Evolutionary conservation across 2,888 invertebrate genomes (phyloP).

Genomic region (Autographa gamma): DNA sequence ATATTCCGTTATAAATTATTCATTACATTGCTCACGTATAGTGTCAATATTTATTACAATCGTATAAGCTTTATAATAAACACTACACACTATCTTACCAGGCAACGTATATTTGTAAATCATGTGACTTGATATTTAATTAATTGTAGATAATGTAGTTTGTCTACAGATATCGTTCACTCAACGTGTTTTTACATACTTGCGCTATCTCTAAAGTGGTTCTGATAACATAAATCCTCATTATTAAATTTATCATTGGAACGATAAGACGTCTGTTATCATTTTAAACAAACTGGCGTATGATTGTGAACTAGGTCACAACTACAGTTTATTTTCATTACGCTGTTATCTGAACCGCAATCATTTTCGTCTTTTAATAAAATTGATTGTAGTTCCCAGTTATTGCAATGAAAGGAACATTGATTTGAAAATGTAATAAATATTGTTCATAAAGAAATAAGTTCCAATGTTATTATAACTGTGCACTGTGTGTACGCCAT

Average conservation of each 20-base stretch:
- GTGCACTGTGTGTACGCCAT: not conserved
- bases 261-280: slow-evolving; percentile 52
- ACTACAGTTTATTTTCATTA: slow-evolving; percentile 58
- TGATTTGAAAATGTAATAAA: not conserved
- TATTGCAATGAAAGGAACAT: slow-evolving; percentile 5
- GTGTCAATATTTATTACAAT: slow-evolving; percentile 7
- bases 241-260: slow-evolving; percentile 67
- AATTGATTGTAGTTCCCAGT: slow-evolving; percentile 18
- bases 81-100: slow-evolving; percentile 10
- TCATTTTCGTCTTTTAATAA: slow-evolving; percentile 29
- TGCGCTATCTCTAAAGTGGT: slow-evolving; percentile 56
- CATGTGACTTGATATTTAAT: slow-evolving; percentile 53
- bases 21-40: slow-evolving; percentile 20
- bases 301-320: slow-evolving; percentile 71
- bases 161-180: slow-evolving; percentile 42
- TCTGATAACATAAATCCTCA: slow-evolving; percentile 66
- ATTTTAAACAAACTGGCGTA: slow-evolving; percentile 59
- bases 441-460: not conserved
- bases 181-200: slow-evolving; percentile 42
- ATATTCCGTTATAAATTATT: slow-evolving; percentile 24
- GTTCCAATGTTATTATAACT: not conserved
- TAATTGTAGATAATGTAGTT: slow-evolving; percentile 44
- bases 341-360: slow-evolving; percentile 37
- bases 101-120: slow-evolving; percentile 23
- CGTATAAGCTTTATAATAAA: slow-evolving; percentile 9